A percentile compares a stretch with the other conserved stretches of the same genome.
Evolutionary conservation across 2,888 invertebrate species (phyloP).

Genomic region (Gasteruption jaculator): DNA sequence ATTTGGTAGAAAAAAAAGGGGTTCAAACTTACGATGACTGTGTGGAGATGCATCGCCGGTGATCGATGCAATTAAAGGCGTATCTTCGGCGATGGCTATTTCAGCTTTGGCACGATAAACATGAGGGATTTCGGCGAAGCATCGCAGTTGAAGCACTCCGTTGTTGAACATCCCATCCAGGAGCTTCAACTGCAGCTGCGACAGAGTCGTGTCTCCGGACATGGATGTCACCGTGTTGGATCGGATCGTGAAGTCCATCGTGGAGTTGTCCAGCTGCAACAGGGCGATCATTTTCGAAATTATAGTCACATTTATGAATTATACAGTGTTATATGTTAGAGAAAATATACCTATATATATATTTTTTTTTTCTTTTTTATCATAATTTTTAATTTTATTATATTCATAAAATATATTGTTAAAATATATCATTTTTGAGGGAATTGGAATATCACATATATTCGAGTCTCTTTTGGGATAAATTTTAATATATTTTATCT

Average conservation of each 20-base stretch:
- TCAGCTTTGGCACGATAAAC: conserved; percentile 41
- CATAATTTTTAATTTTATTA: too few species aligned
- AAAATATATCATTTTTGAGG: too few species aligned
- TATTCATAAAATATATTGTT: too few species aligned
- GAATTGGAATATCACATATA: too few species aligned
- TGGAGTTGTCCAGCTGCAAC: conserved; percentile 36
- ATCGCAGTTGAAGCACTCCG: conserved; percentile 37
- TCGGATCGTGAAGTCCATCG: conserved; percentile 28
- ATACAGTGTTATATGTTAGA: too few species aligned
- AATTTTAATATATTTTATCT: too few species aligned
- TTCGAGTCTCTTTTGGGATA: too few species aligned
- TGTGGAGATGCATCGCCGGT: conserved; percentile 46
- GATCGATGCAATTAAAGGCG: conserved; percentile 43
- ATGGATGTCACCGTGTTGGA: conserved; percentile 20
- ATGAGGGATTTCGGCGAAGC: conserved; percentile 39
- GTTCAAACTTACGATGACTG: conserved; percentile 39
- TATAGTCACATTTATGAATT: too few species aligned
- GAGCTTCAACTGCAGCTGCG: conserved; percentile 38
- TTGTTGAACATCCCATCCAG: conserved; percentile 38
- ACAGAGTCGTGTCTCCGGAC: conserved; percentile 32
- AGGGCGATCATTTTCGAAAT: too few species aligned
- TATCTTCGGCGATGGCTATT: conserved; percentile 40
- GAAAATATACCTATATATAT: too few species aligned
- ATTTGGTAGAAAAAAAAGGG: too few species aligned
- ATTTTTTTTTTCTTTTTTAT: too few species aligned